Evolutionary conservation across 1,140 invertebrate species (phyloP), one percentile per base, ranked within the genome.

Genomic region (Anastatus disparis): DNA sequence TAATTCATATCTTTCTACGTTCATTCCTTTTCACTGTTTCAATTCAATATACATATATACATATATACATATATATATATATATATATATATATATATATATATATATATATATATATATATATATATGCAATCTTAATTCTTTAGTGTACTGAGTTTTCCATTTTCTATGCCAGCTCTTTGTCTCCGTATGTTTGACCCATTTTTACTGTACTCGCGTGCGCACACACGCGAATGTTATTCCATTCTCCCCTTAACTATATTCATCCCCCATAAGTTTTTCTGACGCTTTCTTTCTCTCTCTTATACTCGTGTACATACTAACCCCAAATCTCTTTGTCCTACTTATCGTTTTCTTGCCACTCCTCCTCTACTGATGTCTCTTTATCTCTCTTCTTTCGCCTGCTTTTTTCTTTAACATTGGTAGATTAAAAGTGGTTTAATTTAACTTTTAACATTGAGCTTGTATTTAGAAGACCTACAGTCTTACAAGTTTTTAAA

Each of bases 321-420:
- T 10, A n/a, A 20, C 40, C 24, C 50, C n/a, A 15, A 58, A 31
- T 67, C 53, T 59, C 65, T 68, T 68, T 68, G 65, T 68, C 44
- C 65, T 26, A 50, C 55, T 68, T 48, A 68, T 68, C 55, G 44
- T n/a, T 46, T 38, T 31, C 22, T 20, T 53, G 22, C 35, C 62
- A 29, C 62, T 24, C 62, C 13, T 53, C 7, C 35, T n/a, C n/a
- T n/a, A n/a, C n/a, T n/a, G n/a, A n/a, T n/a, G n/a, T n/a, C n/a
- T n/a, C n/a, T n/a, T n/a, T n/a, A n/a, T n/a, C n/a, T n/a, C n/a
- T n/a, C n/a, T n/a, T n/a, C 4, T 27, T 50, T 3, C 26, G 26
- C 22, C 3, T 50, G 3, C 27, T 50, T 63, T 17, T 35, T 29
- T 48, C n/a, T 29, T 50, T 29, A 10, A 26, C n/a, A 29, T 29